phyloP scores from a whole-genome alignment of 1,140 invertebrate species.

The Zaprionus capensis region DNA sequence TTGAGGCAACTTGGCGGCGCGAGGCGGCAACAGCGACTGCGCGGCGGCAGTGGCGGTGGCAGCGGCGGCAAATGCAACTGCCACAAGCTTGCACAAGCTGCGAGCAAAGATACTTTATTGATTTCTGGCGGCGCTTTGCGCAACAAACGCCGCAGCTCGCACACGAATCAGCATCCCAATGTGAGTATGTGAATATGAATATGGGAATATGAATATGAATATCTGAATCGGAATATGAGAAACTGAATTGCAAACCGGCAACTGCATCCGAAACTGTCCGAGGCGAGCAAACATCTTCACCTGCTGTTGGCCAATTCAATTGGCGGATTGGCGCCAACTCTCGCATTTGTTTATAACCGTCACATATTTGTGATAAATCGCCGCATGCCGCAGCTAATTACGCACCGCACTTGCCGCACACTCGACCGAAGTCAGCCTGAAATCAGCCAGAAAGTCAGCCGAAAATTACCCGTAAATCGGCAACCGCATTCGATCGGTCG shows the following conservation, averaged over 20 bases:
- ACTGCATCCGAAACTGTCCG: constrained; percentile 12
- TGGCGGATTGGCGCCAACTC: constrained; percentile 39
- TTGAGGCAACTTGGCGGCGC: constrained; percentile 43
- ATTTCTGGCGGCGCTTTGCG: constrained; percentile 50
- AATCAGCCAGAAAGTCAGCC: constrained; percentile 13
- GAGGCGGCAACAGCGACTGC: constrained; percentile 21
- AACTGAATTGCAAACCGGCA: constrained; percentile 11
- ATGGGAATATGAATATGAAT: constrained; percentile 26
- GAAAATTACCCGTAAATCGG: constrained; percentile 9
- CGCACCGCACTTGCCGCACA: constrained; percentile 7
- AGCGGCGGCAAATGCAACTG: constrained; percentile 16
- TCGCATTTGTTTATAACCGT: constrained; percentile 33
- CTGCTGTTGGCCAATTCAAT: constrained; percentile 27
- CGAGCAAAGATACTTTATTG: constrained; percentile 46
- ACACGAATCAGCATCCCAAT: constrained; percentile 20
- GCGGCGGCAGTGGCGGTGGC: constrained; percentile 9
- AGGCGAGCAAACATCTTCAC: constrained; percentile 53
- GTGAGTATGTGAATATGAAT: constrained; percentile 10
- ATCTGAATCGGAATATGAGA: constrained; percentile 2
- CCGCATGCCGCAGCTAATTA: constrained; percentile 44
- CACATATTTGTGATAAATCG: constrained; percentile 47
- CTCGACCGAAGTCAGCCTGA: constrained; percentile 12
- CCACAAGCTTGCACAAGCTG: constrained; percentile 21
- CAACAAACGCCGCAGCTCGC: constrained; percentile 23
- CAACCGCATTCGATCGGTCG: constrained; percentile 24